These are phyloP conservation scores for Euphonia xanthogaster DNA, from an alignment of 2,797 vertebrate genomes.

Conservation along the genomic window DNA sequence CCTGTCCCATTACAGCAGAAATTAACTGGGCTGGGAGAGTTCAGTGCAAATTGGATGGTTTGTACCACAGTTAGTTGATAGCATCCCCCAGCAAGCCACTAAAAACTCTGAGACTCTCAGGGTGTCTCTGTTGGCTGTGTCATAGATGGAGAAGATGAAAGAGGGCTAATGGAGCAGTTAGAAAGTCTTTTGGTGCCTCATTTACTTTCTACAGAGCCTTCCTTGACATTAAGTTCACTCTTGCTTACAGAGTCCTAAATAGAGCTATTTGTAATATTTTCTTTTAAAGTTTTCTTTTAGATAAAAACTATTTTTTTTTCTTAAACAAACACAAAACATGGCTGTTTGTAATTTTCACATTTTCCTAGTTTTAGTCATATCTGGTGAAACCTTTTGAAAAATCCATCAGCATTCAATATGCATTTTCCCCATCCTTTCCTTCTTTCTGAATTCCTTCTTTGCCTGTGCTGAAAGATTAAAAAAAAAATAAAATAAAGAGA, in stretches of 20 bases:
- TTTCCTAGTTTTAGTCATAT: neutral
- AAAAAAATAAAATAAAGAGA: neutral
- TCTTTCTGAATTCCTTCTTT: neutral
- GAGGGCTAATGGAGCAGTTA: slow-evolving; percentile 38
- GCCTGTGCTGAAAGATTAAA: neutral
- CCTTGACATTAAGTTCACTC: neutral
- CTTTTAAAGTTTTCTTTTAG: neutral
- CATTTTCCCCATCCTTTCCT: neutral
- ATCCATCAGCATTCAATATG: neutral
- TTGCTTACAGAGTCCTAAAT: neutral
- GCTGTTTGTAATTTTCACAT: neutral
- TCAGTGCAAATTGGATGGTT: neutral
- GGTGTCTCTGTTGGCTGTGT: slow-evolving; percentile 1
- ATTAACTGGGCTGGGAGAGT: neutral
- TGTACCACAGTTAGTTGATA: neutral
- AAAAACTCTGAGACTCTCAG: neutral
- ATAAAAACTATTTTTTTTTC: neutral
- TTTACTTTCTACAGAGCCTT: slow-evolving; percentile 8
- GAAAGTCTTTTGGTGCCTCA: slow-evolving; percentile 34
- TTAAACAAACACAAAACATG: neutral
- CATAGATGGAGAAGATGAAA: slow-evolving; percentile 37
- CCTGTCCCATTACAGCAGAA: neutral
- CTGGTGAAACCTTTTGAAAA: neutral
- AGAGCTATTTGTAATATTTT: neutral
- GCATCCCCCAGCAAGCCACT: neutral